Conservation (phyloP, 2,113 vertebrate species). For the Stigmatopora nigra region DNA sequence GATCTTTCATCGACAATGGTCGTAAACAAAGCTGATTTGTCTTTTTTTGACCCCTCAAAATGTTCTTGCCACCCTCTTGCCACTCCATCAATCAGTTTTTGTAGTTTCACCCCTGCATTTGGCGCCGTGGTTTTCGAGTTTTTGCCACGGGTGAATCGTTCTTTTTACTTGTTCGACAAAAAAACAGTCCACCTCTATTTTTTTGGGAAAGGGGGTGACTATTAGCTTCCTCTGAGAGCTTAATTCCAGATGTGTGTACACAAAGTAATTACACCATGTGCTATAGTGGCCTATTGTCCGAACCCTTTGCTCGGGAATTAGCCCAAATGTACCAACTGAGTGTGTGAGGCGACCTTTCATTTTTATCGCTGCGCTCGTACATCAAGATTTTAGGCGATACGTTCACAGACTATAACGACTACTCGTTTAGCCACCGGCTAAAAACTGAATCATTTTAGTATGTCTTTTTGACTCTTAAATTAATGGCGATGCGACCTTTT, state of each 20-base stretch:
- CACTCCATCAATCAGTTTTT: too few relatives aligned
- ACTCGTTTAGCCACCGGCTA: constrained; percentile 65
- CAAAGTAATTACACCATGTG: constrained; percentile 68
- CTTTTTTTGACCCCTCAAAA: too few relatives aligned
- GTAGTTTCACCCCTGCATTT: too few relatives aligned
- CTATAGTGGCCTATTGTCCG: constrained; percentile 73
- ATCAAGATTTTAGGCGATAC: constrained; percentile 75
- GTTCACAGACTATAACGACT: constrained; percentile 62
- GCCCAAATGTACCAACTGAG: constrained; percentile 68
- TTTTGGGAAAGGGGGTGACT: constrained; percentile 30
- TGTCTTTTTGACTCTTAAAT: not conserved
- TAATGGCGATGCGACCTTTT: too few relatives aligned
- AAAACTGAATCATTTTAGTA: constrained; percentile 74
- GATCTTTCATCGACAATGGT: too few relatives aligned
- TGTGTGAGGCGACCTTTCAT: constrained; percentile 69
- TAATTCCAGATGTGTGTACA: constrained; percentile 75
- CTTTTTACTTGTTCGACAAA: constrained; percentile 32
- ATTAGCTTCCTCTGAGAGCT: constrained; percentile 61
- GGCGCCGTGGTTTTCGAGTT: not conserved
- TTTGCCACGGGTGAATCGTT: not conserved
- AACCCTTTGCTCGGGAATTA: constrained; percentile 64
- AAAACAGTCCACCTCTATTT: constrained; percentile 41
- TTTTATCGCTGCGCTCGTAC: constrained; percentile 73
- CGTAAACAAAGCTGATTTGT: too few relatives aligned
- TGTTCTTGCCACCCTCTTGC: too few relatives aligned